Evolutionary conservation across 2,113 vertebrate genomes (phyloP), one percentile per base, ranked within the genome.

Genomic region (Oostethus manadensis): DNA sequence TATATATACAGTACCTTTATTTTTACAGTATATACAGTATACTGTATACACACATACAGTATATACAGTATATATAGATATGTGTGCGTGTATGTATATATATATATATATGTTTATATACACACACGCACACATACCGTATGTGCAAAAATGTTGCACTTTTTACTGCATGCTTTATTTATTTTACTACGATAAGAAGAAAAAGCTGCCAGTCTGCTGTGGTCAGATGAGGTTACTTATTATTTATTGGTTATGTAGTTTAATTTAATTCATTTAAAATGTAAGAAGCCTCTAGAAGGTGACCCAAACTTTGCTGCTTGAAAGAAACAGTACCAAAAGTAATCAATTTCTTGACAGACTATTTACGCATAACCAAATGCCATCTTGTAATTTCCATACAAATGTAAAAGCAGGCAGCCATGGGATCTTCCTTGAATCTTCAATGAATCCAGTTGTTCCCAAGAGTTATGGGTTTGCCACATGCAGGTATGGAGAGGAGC

Each of bases 321-420:
- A 26, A n/a, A 51, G 40, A 56, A 80, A 60, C 54, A 20, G 29
- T 44, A 77, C 59, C 59, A 73, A 73, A 78, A 75, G 60, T 74
- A 78, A 71, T 85, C 68, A 60, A 73, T 82, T 85, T 79, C 68
- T 60, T 59, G 66, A 61, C 69, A 75, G 74, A 79, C 84, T 87
- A 80, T 90, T 89, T 89, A 87, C 83, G 60, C 56, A 64, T 57
- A 76, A 55, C 54, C 61, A 84, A 87, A 90, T 89, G 85, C 66
- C 68, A 88, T 89, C 87, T 86, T 71, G 80, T 90, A 87, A 89
- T 90, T 90, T 89, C 83, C 86, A 90, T 89, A 84, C 82, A 90
- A 87, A 89, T 89, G 83, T 86, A 85, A 74, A 83, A 85, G 80
- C 68, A 76, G 76, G 77, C 76, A 78, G 77, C 72, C 77, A 76